These are phyloP conservation scores for Lepidurus arcticus DNA, from an alignment of 1,140 invertebrate species.

Conservation along the genomic window DNA sequence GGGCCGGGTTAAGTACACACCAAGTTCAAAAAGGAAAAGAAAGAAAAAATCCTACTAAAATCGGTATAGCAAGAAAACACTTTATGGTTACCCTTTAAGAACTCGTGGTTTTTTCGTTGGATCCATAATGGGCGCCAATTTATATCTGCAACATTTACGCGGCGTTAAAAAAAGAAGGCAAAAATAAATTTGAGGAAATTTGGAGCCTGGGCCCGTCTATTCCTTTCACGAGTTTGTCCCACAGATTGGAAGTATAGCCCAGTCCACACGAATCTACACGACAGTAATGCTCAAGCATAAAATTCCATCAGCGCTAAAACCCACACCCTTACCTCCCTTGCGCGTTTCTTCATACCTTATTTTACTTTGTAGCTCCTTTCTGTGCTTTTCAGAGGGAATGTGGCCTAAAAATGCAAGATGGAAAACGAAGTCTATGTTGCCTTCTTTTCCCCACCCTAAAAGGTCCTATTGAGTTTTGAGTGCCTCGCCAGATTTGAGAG, in stretches of 20 bases:
- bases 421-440: slow-evolving; percentile 4
- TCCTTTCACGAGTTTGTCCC: not conserved
- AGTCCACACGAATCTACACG: not conserved
- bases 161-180: no score
- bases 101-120: not conserved
- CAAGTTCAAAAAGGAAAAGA: not conserved
- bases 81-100: no score
- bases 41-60: not conserved
- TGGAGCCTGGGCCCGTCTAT: no score
- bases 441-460: not conserved
- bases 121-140: not conserved
- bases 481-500: slow-evolving; percentile 7
- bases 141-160: no score
- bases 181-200: no score
- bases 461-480: slow-evolving; percentile 15
- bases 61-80: not conserved
- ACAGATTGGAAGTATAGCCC: not conserved
- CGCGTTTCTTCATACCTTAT: not conserved
- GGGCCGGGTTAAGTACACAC: not conserved
- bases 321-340: not conserved
- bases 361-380: not conserved
- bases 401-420: slow-evolving; percentile 1
- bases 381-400: not conserved
- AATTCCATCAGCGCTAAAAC: not conserved
- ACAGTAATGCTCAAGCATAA: not conserved